These are phyloP conservation scores for Drosophila affinis DNA, from an alignment of 2,888 invertebrate genomes.

Conservation along the genomic window DNA sequence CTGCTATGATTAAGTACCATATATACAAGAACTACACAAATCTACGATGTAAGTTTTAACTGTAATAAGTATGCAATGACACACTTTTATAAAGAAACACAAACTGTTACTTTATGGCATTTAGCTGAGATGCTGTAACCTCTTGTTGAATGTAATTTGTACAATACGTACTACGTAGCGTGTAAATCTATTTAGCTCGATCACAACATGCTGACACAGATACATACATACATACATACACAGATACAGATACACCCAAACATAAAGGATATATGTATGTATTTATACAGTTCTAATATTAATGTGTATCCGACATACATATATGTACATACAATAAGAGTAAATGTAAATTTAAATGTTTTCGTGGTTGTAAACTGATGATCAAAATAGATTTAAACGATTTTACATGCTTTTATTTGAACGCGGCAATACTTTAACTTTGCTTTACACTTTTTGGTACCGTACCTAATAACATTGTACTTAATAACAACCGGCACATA, in stretches of 20 bases:
- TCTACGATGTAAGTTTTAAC: conserved; percentile 75
- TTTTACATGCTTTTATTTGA: conserved; percentile 58
- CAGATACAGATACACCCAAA: conserved; percentile 9
- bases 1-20: conserved; percentile 48
- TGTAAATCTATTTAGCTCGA: conserved; percentile 57
- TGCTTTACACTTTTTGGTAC: conserved; percentile 58
- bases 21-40: conserved; percentile 64
- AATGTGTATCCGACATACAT: conserved; percentile 52
- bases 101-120: conserved; percentile 76
- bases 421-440: conserved; percentile 48
- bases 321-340: conserved; percentile 39
- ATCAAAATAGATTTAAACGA: conserved; percentile 78
- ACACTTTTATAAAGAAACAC: conserved; percentile 61
- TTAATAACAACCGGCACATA: conserved; percentile 28
- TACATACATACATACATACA: conserved; percentile 24
- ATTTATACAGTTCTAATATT: conserved; percentile 60
- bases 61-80: conserved; percentile 60
- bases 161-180: conserved; percentile 47
- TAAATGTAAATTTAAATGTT: conserved; percentile 68
- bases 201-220: conserved; percentile 26
- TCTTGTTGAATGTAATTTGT: conserved; percentile 76
- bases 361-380: conserved; percentile 82
- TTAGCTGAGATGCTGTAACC: conserved; percentile 65
- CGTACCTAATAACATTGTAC: conserved; percentile 41
- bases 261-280: conserved; percentile 27